Conservation (phyloP, 2,113 vertebrate species). For the Antennarius striatus region DNA sequence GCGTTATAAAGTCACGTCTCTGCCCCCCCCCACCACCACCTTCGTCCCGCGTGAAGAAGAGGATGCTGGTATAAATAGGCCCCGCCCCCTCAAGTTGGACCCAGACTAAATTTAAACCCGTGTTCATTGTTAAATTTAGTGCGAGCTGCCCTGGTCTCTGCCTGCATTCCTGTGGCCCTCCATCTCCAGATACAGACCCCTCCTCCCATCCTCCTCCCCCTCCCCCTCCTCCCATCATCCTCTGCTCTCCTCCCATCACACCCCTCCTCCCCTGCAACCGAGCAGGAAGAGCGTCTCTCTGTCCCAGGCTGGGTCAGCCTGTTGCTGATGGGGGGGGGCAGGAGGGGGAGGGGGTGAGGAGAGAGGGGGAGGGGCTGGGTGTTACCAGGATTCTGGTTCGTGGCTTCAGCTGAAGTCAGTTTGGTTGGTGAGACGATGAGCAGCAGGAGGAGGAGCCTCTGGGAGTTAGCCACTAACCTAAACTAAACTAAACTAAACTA, state of each 20-base stretch:
- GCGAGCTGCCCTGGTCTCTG: slow-evolving; percentile 36
- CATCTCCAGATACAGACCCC: slow-evolving; percentile 67
- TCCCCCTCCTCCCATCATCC: slow-evolving; percentile 55
- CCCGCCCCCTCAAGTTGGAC: not conserved
- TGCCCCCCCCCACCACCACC: too few species aligned
- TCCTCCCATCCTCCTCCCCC: slow-evolving; percentile 50
- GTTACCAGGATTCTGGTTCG: slow-evolving; percentile 26
- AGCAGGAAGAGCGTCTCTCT: slow-evolving; percentile 42
- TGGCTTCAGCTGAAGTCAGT: not conserved
- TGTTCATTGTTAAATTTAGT: slow-evolving; percentile 60
- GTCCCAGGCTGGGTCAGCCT: slow-evolving; percentile 42
- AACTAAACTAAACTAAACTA: too few species aligned
- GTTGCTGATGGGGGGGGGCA: slow-evolving; percentile 42
- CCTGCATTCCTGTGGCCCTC: slow-evolving; percentile 62
- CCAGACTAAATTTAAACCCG: slow-evolving; percentile 51
- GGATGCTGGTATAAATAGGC: too few species aligned
- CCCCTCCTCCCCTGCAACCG: slow-evolving; percentile 43
- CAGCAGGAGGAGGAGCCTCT: not conserved
- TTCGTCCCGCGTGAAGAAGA: too few species aligned
- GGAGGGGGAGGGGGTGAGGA: slow-evolving; percentile 10
- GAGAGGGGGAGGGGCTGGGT: slow-evolving; percentile 18
- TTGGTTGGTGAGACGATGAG: not conserved
- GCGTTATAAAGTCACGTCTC: too few species aligned
- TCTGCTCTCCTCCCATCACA: slow-evolving; percentile 57
- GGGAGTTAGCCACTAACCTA: too few species aligned